Evolutionary conservation across 2,113 vertebrate genomes (phyloP), one percentile per base, ranked within the genome.

Genomic region (Tympanuchus pallidicinctus): DNA sequence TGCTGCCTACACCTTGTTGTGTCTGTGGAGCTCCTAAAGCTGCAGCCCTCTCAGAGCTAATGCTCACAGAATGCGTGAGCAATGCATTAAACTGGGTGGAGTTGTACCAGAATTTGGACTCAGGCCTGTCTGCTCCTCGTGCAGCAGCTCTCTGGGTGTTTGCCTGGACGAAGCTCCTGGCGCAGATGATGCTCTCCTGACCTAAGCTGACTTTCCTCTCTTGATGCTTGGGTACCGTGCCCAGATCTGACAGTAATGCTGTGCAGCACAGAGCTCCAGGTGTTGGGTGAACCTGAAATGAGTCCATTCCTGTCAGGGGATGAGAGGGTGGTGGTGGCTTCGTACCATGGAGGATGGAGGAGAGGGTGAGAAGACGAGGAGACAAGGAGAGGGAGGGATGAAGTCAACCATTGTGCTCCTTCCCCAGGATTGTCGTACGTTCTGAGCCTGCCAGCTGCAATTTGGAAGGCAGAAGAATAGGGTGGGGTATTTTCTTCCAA

Each of bases 41-140:
- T 15, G 8, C 88, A 86, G 87, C 89, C 87, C 76, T 11, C 72
- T 96, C 69, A 10, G 72, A 95, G 72, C 94, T 90, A 81, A 93
- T 91, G 88, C 93, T 57, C 76, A 77, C 91, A 90, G 94, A 94
- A 92, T 86, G 89, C 73, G 65, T 74, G 88, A 96, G 82, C 85
- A 75, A 86, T 52, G 65, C 82, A 94, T 96, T 89, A 83, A 95
- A 91, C 69, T 94, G 96, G 95, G 94, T 94, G 94, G 96, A 94
- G 95, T 86, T 48, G 36, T 81, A 81, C 93, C 91, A 95, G 83
- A 91, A 32, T 81, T 61, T 97, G 94, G 95, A 94, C 86, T 50
- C 81, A 79, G 94, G 88, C 93, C 76, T 90, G 93, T 92, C 72
- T 1, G 20, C 57, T 93, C 47, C 73, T 86, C 86, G 56, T 2